Evolutionary conservation across 2,888 invertebrate genomes (phyloP).

Genomic region (Pandemis corylana): DNA sequence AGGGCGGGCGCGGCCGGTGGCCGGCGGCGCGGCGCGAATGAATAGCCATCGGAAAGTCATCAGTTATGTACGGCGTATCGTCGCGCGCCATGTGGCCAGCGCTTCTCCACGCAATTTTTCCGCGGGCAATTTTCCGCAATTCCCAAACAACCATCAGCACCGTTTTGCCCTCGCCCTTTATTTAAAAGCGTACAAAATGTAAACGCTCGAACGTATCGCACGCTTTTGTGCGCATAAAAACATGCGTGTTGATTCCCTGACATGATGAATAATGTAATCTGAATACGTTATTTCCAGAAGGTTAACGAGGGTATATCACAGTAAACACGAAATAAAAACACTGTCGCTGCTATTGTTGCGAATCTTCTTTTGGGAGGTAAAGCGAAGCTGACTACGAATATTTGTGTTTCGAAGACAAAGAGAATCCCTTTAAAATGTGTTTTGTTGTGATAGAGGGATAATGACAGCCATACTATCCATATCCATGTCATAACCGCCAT

Average conservation of each 20-base stretch:
- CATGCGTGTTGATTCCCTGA: slow-evolving; percentile 50
- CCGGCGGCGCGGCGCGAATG: slow-evolving; percentile 68
- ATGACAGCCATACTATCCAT: background rate
- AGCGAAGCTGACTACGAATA: background rate
- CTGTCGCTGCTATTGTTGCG: slow-evolving; percentile 36
- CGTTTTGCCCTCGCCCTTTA: slow-evolving; percentile 64
- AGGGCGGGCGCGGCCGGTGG: slow-evolving; percentile 53
- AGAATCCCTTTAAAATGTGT: background rate
- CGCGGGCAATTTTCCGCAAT: slow-evolving; percentile 75
- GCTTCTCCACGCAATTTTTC: slow-evolving; percentile 76
- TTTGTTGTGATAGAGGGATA: background rate
- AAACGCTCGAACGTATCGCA: slow-evolving; percentile 56
- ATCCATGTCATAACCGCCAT: too few species aligned
- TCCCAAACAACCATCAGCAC: slow-evolving; percentile 70
- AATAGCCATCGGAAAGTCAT: slow-evolving; percentile 84
- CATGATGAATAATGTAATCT: slow-evolving; percentile 54
- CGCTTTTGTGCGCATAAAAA: slow-evolving; percentile 49
- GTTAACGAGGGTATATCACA: slow-evolving; percentile 45
- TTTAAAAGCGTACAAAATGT: slow-evolving; percentile 65
- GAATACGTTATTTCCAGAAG: slow-evolving; percentile 49
- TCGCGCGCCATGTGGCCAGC: slow-evolving; percentile 79
- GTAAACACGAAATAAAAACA: slow-evolving; percentile 44
- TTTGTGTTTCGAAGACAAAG: background rate
- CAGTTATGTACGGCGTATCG: slow-evolving; percentile 82
- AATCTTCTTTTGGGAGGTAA: slow-evolving; percentile 17